Evolutionary conservation across 2,888 invertebrate genomes (phyloP).

Genomic region (Eupithecia pulchellata): DNA sequence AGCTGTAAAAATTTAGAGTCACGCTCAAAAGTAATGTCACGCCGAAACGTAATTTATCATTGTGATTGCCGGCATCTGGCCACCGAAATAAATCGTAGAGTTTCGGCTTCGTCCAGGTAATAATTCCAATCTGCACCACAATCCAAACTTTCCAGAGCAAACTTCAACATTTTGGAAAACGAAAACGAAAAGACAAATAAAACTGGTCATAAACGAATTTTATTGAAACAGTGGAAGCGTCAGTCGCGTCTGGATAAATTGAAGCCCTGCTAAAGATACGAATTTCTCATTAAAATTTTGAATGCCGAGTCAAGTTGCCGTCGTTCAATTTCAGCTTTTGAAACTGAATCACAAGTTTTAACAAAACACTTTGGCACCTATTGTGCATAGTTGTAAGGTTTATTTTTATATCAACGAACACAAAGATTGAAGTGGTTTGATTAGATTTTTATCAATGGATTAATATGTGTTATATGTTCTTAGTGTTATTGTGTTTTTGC

Average conservation of each 20-base stretch:
- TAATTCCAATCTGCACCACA: slow-evolving; percentile 78
- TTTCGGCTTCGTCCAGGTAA: slow-evolving; percentile 78
- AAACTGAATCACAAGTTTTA: slow-evolving; percentile 79
- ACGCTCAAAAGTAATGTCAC: slow-evolving; percentile 62
- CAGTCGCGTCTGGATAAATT: slow-evolving; percentile 70
- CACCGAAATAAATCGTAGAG: slow-evolving; percentile 74
- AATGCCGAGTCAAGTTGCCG: slow-evolving; percentile 69
- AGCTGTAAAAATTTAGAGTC: slow-evolving; percentile 63
- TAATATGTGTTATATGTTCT: too few relatives aligned
- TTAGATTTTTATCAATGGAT: not conserved
- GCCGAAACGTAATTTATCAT: slow-evolving; percentile 72
- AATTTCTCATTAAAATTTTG: slow-evolving; percentile 83
- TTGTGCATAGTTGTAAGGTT: slow-evolving; percentile 49
- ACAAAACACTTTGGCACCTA: slow-evolving; percentile 76
- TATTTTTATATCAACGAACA: not conserved
- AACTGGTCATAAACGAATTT: slow-evolving; percentile 65
- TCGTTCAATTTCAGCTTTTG: slow-evolving; percentile 77
- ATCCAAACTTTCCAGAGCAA: slow-evolving; percentile 67
- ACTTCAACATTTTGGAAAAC: slow-evolving; percentile 80
- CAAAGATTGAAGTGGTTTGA: not conserved
- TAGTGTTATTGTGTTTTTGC: too few relatives aligned
- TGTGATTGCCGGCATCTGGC: slow-evolving; percentile 78
- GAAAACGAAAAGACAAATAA: slow-evolving; percentile 71
- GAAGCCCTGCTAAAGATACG: slow-evolving; percentile 75
- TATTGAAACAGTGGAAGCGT: slow-evolving; percentile 67